Evolutionary conservation across 2,797 vertebrate genomes (phyloP).

Genomic region (Yasuhikotakia modesta): DNA sequence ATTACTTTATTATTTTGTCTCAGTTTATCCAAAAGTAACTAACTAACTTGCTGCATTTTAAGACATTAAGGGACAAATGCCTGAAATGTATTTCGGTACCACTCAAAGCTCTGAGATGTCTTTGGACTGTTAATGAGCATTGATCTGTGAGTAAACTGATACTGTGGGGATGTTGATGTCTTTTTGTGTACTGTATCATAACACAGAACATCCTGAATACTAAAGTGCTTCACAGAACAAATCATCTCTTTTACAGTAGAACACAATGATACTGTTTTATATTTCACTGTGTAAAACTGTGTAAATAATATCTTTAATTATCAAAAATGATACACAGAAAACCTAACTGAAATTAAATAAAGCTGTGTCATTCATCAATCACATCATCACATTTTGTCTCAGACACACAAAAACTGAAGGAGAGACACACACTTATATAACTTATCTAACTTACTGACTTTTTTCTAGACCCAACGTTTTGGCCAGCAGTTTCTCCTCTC

Average conservation of each 20-base stretch:
- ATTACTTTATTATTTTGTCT: not conserved
- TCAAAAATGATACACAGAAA: not conserved
- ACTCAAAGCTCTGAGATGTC: slow-evolving; percentile 1
- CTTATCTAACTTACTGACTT: not conserved
- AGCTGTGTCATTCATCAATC: no score
- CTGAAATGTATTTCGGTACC: slow-evolving; percentile 6
- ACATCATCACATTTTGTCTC: no score
- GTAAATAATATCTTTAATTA: not conserved
- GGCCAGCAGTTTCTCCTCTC: not conserved
- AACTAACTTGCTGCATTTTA: slow-evolving; percentile 22
- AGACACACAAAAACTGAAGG: not conserved
- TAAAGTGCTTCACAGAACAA: slow-evolving; percentile 10
- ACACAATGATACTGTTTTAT: not conserved
- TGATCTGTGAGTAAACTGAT: slow-evolving; percentile 39
- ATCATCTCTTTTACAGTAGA: not conserved
- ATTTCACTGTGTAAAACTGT: not conserved
- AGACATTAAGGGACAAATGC: not conserved
- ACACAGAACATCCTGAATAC: slow-evolving; percentile 6
- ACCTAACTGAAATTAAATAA: not conserved
- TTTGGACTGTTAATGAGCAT: slow-evolving; percentile 12
- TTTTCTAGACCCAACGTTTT: not conserved
- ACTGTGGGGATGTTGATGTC: slow-evolving; percentile 5
- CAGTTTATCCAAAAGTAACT: slow-evolving; percentile 10
- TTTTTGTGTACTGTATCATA: slow-evolving; percentile 22
- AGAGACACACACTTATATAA: not conserved